Evolutionary conservation across 2,888 invertebrate species (phyloP).

Genomic region (Acanthosepion lycidas): DNA sequence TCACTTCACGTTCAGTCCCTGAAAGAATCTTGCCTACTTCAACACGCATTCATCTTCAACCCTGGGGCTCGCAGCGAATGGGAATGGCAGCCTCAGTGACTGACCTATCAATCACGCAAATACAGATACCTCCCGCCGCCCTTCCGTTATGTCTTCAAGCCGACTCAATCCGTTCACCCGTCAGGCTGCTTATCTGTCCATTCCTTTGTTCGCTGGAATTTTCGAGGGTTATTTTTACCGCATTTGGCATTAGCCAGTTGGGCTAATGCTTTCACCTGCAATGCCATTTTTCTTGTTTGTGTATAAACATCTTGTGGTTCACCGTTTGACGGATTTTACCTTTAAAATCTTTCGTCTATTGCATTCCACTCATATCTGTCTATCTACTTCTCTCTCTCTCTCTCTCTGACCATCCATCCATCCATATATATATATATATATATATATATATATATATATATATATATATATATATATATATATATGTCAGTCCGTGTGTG

Average conservation of each 20-base stretch:
- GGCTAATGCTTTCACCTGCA: not conserved
- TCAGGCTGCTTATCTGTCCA: not conserved
- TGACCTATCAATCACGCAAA: constrained; percentile 11
- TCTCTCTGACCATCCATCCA: too few relatives aligned
- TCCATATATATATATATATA: too few relatives aligned
- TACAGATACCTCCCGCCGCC: not conserved
- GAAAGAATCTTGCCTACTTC: not conserved
- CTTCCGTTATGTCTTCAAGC: not conserved
- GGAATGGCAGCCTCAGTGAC: not conserved
- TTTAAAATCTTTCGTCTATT: too few relatives aligned
- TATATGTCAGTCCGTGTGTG: too few relatives aligned
- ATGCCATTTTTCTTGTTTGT: not conserved
- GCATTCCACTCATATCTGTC: too few relatives aligned
- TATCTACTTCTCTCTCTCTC: too few relatives aligned
- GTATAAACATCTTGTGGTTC: not conserved
- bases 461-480: too few relatives aligned
- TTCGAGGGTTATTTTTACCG: not conserved
- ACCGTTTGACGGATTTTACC: too few relatives aligned
- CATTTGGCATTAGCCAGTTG: not conserved
- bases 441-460: too few relatives aligned
- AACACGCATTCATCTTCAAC: not conserved
- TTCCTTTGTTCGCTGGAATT: not conserved
- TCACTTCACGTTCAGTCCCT: constrained; percentile 11
- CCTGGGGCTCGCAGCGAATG: not conserved
- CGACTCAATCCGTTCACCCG: not conserved